Evolutionary conservation across 2,797 vertebrate species (phyloP), one percentile per base, ranked within the genome.

Genomic region (Ptychobarbus kaznakovi): DNA sequence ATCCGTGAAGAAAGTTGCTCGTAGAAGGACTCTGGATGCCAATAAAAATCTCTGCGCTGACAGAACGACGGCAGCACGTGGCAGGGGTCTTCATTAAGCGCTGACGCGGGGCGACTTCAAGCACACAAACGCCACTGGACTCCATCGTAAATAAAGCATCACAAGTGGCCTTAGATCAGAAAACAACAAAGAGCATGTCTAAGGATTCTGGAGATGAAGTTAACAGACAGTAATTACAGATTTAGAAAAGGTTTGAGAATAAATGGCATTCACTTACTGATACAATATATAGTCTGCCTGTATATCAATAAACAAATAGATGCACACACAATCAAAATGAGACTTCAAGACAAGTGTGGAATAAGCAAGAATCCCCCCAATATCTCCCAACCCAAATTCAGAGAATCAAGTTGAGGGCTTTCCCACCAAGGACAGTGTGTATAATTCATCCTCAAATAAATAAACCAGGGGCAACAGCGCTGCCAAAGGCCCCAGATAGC

Each of bases 371-470:
- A 16, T 53, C 80, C 15, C 15, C 28, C 65, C 42, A 68, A 51
- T 46, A 11, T 28, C n/a, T 40, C 13, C 22, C 32, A 76, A 44
- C 22, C 46, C 22, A 77, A 56, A 83, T 40, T 68, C 13, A 56
- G 46, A 66, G n/a, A 42, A 25, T 25, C 77, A 81, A 74, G 13
- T 13, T 16, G 70, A 81, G 49, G 35, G 46, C 40, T 78, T 70
- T 69, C 28, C 40, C 35, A 28, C 42, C 16, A 73, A 72, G 66
- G 42, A 78, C 42, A 18, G 68, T 0, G 66, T 80, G 42, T 73
- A 73, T 75, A 56, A 84, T 87, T 87, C 44, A 83, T 74, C 25
- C 46, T 32, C 51, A 53, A 58, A 80, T 80, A 80, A 87, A 83
- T 56, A 83, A 73, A 87, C 69, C 86, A 86, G 44, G 51, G 9